Base-by-base conservation (phyloP, 2,113 vertebrate species). In the Pseudolaguvia tuberculata region DNA sequence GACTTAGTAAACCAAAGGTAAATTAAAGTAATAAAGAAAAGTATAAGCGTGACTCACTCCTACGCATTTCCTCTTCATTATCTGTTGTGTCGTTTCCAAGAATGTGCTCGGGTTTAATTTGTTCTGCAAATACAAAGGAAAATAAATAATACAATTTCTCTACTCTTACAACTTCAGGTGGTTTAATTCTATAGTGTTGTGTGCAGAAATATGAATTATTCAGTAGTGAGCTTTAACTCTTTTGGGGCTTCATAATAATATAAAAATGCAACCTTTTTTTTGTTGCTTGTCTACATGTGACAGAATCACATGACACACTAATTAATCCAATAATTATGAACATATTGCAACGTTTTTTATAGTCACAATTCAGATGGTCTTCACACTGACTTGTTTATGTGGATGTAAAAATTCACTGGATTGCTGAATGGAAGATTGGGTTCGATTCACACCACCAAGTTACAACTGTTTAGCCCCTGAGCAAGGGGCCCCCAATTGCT, bases 61-160 rank as follows among this genome's bases (percentile, higher is more conserved):
- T 94, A 9, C 86, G 92, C 8, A 91, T 90, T 78, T 96, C 94
- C 23, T 98, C 94, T 2, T 99, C 97, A 47, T 94, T 96, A 68
- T 98, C 94, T 11, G 91, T 87, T 58, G 90, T 92, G 82, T 98
- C 95, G 0, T 93, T 93, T 80, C 94, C 93, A 10, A 97, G 90
- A 45, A 99, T 93, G 77, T 97, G 95, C 74, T 93, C 92, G 4
- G 93, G 90, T 69, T 93, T 94, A 77, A 98, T 93, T 79, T 98
- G 94, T 87, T 96, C 97, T 98, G 91, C 80, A 77, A 45, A 77
- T 55, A 47, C 39, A 45, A 75, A 17, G 35, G 2, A 55, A 65
- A 72, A 59, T 15, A 39, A 62, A 39, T 42, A 0, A 21, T 17
- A 47, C 13, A 65, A 25, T 9, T 23, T 47, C 2, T 25, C 61